Base-by-base conservation (phyloP, 1,140 invertebrate genomes). In the Stegodyphus dumicola region DNA sequence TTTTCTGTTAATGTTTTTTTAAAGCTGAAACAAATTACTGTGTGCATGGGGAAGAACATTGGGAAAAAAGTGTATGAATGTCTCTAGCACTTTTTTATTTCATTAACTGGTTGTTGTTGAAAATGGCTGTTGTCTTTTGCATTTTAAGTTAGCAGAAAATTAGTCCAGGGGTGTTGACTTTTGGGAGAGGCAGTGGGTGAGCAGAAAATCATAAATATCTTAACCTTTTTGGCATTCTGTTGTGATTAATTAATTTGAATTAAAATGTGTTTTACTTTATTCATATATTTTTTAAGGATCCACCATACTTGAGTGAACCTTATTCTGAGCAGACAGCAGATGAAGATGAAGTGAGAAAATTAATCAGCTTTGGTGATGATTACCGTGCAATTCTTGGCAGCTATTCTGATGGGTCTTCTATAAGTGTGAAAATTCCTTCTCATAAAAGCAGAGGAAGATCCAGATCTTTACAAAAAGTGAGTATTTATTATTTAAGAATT, bases 321-420 rank as follows among this genome's bases (percentile, higher is more conserved):
- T 97, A 97, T 90, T 97, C 95, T 84, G 96, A 97, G 91, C 91
- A 92, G 56, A 93, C 94, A n/a, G 94, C 94, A 17, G 96, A 97
- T 90, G 94, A 95, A 10, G 96, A 97, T 90, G 94, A 94, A 10
- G 95, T 95, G 69, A 92, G 94, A 71, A 93, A 93, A 87, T 91
- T 97, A 13, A 90, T 97, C 77, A 95, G 96, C 89, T 97, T 97
- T 90, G 96, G 96, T 53, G 96, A 97, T 90, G 96, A 97, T 91
- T 97, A 97, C 90, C 92, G 96, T 89, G 94, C 94, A 88, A 96
- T 94, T 90, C 92, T 97, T 33, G 96, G 96, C 90, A 96, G 95
- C 87, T 95, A 88, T 52, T 89, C 88, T 10, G 89, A 89, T 83
- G 87, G 77, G 18, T 88, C 87, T 13, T 89, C 88, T 33, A 49